Percentiles rank a stretch among this genome's conserved stretches.
These are phyloP conservation scores for Saturnia pavonia DNA, from an alignment of 2,888 invertebrate species.

Conservation along the genomic window DNA sequence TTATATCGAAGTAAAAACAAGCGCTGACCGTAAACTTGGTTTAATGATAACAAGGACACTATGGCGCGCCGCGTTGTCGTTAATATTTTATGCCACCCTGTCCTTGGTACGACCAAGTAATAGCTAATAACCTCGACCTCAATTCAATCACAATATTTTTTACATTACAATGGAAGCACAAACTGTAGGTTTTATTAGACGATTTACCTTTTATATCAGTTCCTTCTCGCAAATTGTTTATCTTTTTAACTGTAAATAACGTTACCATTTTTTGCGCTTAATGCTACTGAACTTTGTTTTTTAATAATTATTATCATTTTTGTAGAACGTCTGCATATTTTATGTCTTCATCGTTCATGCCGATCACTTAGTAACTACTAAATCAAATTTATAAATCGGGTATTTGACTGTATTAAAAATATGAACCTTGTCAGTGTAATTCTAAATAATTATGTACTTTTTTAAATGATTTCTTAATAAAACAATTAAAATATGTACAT, in stretches of 20 bases:
- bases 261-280: neutral
- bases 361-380: too few species aligned
- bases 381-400: too few species aligned
- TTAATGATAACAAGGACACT: neutral
- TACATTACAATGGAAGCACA: neutral
- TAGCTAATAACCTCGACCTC: conserved; percentile 6
- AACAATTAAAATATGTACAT: too few species aligned
- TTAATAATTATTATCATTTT: neutral
- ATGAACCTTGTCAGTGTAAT: too few species aligned
- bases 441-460: too few species aligned
- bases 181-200: conserved; percentile 11
- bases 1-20: neutral
- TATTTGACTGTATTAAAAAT: too few species aligned
- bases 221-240: conserved; percentile 7
- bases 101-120: conserved; percentile 9
- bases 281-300: neutral
- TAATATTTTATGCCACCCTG: neutral
- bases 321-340: neutral
- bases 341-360: neutral
- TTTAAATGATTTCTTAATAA: too few species aligned
- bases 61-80: neutral
- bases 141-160: neutral
- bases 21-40: neutral
- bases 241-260: neutral
- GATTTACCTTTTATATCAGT: neutral